These are phyloP conservation scores for Arnoldichthys spilopterus DNA, from an alignment of 2,797 vertebrate genomes.

Conservation along the genomic window DNA sequence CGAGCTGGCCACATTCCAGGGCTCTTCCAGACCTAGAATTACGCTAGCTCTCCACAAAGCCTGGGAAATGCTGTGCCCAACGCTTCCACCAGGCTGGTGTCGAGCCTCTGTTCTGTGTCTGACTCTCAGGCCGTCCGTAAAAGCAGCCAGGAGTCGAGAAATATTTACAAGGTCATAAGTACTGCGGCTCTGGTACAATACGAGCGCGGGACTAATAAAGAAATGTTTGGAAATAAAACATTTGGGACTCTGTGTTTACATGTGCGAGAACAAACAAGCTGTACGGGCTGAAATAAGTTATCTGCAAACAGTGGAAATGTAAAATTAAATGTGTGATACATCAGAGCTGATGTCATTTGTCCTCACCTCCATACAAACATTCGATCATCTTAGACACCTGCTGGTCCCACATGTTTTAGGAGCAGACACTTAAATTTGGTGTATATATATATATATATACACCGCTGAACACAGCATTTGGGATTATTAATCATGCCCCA, in stretches of 20 bases:
- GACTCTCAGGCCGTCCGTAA: conserved; percentile 2
- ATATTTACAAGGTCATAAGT: conserved; percentile 47
- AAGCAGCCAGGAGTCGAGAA: conserved; percentile 32
- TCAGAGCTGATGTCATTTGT: conserved; percentile 1
- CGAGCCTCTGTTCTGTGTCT: conserved; percentile 4
- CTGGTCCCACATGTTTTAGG: conserved; percentile 10
- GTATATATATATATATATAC: background rate
- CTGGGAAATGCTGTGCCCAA: background rate
- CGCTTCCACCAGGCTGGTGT: background rate
- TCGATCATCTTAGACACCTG: background rate
- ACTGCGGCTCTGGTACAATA: conserved; percentile 16
- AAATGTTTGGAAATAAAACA: conserved; percentile 31
- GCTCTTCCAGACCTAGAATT: background rate
- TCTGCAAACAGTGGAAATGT: background rate
- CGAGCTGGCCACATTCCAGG: conserved; percentile 3
- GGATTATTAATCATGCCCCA: background rate
- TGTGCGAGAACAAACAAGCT: conserved; percentile 10
- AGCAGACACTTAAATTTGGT: conserved; percentile 17
- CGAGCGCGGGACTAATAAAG: conserved; percentile 4
- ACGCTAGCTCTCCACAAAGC: background rate
- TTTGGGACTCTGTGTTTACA: conserved; percentile 17
- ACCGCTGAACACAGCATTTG: conserved; percentile 4
- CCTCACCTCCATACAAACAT: background rate
- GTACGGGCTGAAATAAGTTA: conserved; percentile 9
- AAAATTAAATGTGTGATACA: conserved; percentile 6